A percentile compares a stretch with the other conserved stretches of the same genome.
phyloP scores from a whole-genome alignment of 2,113 vertebrate genomes.

The Chionomys nivalis region DNA sequence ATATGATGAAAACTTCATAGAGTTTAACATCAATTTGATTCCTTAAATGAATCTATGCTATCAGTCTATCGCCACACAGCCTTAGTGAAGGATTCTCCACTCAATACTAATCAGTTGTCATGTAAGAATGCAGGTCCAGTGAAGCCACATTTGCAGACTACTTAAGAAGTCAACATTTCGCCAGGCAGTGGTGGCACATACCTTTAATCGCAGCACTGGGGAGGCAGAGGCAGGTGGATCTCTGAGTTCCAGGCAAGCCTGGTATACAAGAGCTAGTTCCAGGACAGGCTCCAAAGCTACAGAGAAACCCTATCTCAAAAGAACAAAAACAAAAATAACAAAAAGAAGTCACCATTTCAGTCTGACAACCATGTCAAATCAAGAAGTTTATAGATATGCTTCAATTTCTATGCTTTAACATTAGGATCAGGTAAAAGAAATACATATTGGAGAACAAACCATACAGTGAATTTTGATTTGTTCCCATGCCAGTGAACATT shows the following conservation, averaged over 20 bases:
- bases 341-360: not conserved
- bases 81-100: not conserved
- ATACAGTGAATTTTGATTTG: not conserved
- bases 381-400: not conserved
- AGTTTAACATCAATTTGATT: not conserved
- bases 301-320: too few relatives aligned
- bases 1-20: not conserved
- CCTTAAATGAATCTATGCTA: not conserved
- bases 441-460: not conserved
- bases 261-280: too few relatives aligned
- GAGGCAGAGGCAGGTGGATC: too few relatives aligned
- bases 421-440: not conserved
- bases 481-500: not conserved
- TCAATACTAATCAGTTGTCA: not conserved
- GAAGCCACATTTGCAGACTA: not conserved
- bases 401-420: not conserved
- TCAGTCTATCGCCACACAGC: not conserved
- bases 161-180: not conserved
- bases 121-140: not conserved
- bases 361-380: not conserved
- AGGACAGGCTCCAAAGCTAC: too few relatives aligned
- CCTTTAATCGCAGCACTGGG: too few relatives aligned
- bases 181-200: too few relatives aligned
- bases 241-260: too few relatives aligned
- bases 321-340: too few relatives aligned